Conservation (phyloP, 2,888 invertebrate species). For the Caenorhabditis doughertyi region DNA sequence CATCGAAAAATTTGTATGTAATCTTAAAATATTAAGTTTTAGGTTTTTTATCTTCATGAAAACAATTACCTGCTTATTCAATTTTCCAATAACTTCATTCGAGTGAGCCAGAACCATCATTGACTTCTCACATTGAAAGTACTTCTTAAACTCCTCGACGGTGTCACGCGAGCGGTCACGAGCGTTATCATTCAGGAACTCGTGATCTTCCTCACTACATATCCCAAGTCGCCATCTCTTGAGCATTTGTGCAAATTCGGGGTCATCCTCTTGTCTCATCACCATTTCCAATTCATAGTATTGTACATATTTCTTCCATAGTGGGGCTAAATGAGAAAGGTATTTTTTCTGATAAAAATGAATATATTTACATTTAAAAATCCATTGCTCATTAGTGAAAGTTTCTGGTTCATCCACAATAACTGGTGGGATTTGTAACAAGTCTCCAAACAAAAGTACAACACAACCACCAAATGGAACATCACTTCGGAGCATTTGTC, state of each 20-base stretch:
- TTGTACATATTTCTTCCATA: neutral
- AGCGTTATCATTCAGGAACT: neutral
- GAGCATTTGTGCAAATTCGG: neutral
- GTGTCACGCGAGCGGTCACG: too few species aligned
- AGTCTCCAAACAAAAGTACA: neutral
- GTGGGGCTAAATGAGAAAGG: neutral
- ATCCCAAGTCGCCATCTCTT: neutral
- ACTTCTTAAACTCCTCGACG: neutral
- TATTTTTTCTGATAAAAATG: neutral
- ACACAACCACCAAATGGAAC: neutral
- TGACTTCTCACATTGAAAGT: neutral
- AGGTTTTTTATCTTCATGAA: neutral
- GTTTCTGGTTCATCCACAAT: too few species aligned
- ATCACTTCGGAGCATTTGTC: neutral
- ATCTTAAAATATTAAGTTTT: neutral
- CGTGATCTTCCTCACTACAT: neutral
- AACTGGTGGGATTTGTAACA: slow-evolving; percentile 12
- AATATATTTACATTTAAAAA: slow-evolving; percentile 1
- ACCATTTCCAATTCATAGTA: neutral
- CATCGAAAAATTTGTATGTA: neutral
- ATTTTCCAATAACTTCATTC: neutral
- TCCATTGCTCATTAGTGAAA: neutral
- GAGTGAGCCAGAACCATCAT: neutral
- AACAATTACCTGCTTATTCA: neutral
- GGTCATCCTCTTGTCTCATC: neutral